Evolutionary conservation across 1,140 invertebrate species (phyloP).

Genomic region (Cheumatopsyche charites): DNA sequence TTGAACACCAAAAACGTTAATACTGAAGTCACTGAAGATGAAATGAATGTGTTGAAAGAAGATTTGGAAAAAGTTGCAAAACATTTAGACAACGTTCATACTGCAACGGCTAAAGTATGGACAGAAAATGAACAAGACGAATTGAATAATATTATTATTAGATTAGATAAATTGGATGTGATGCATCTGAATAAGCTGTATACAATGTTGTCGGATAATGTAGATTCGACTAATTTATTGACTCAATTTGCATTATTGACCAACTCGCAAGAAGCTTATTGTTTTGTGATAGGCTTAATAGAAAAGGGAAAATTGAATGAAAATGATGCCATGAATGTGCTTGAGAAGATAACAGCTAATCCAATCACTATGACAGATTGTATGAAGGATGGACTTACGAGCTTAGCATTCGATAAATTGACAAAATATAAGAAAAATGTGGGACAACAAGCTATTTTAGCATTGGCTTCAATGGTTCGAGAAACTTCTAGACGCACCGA

Average conservation of each 20-base stretch:
- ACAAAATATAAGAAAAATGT: slow-evolving; percentile 45
- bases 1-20: no score
- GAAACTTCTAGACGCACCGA: slow-evolving; percentile 44
- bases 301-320: slow-evolving; percentile 50
- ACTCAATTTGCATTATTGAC: slow-evolving; percentile 55
- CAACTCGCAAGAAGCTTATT: slow-evolving; percentile 53
- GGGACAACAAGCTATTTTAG: slow-evolving; percentile 52
- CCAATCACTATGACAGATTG: no score
- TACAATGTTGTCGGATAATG: background rate
- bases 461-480: slow-evolving; percentile 53
- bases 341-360: slow-evolving; percentile 49
- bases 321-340: slow-evolving; percentile 49
- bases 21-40: no score
- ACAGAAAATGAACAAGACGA: no score
- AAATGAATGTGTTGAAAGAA: background rate
- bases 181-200: background rate
- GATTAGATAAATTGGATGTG: background rate
- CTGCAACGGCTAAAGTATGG: background rate
- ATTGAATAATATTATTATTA: no score
- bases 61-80: background rate
- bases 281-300: slow-evolving; percentile 54
- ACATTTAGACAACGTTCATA: background rate
- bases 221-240: slow-evolving; percentile 47
- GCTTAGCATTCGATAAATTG: slow-evolving; percentile 51
- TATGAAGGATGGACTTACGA: slow-evolving; percentile 50